These are phyloP conservation scores for Monoplex corrugatus DNA, from an alignment of 2,888 invertebrate genomes.

Conservation along the genomic window DNA sequence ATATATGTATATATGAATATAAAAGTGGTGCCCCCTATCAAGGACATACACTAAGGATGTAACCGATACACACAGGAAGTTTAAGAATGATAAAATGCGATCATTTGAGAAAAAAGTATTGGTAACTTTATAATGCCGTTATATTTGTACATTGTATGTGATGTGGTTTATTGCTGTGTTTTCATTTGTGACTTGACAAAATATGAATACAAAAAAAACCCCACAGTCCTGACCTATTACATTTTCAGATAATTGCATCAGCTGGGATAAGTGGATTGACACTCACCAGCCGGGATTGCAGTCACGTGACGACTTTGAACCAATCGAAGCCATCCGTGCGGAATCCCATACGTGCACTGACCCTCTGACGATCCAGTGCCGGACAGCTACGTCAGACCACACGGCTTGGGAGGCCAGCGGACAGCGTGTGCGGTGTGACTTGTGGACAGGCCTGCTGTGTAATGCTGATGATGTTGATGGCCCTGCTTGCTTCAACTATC, in stretches of 20 bases:
- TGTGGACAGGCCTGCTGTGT: constrained; percentile 89
- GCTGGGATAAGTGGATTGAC: constrained; percentile 77
- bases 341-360: constrained; percentile 64
- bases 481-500: constrained; percentile 70
- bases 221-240: too few relatives aligned
- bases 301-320: constrained; percentile 74
- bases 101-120: too few relatives aligned
- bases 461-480: constrained; percentile 74
- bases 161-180: too few relatives aligned
- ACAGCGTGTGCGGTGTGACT: constrained; percentile 74
- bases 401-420: constrained; percentile 65
- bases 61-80: too few relatives aligned
- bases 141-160: too few relatives aligned
- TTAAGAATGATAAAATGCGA: too few relatives aligned
- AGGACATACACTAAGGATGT: too few relatives aligned
- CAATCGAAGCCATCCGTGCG: constrained; percentile 69
- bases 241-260: constrained; percentile 65
- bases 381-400: constrained; percentile 66
- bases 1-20: too few relatives aligned
- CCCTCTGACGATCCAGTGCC: constrained; percentile 76
- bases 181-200: too few relatives aligned
- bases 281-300: constrained; percentile 67
- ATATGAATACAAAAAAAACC: too few relatives aligned
- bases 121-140: too few relatives aligned
- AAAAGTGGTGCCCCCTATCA: too few relatives aligned